These are phyloP conservation scores for Dinocampus coccinellae DNA, from an alignment of 2,888 invertebrate genomes.

Conservation along the genomic window DNA sequence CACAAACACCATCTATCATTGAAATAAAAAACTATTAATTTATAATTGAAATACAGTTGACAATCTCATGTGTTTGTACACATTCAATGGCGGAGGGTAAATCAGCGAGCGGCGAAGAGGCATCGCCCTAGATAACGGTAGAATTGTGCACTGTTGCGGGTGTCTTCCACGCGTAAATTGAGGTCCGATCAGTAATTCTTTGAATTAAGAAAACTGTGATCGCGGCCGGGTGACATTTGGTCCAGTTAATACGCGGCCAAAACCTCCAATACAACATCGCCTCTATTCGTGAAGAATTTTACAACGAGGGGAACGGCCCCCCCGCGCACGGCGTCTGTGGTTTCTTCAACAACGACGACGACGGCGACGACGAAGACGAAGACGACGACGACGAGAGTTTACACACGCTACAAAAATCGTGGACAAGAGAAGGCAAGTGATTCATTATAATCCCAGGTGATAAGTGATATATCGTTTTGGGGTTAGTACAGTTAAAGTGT, in stretches of 20 bases:
- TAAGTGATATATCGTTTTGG: constrained; percentile 1
- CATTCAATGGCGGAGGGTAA: constrained; percentile 46
- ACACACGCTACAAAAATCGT: constrained; percentile 37
- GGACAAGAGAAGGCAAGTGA: constrained; percentile 34
- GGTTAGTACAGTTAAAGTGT: constrained; percentile 24
- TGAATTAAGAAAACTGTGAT: constrained; percentile 15
- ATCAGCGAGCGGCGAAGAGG: constrained; percentile 59
- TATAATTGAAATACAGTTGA: background rate
- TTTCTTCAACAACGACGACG: constrained; percentile 33
- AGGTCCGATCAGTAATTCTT: constrained; percentile 32
- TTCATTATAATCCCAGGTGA: constrained; percentile 21
- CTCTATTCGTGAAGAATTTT: constrained; percentile 16
- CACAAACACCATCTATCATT: no score
- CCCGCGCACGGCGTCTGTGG: constrained; percentile 38
- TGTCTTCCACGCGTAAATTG: constrained; percentile 46
- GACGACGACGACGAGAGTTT: constrained; percentile 28
- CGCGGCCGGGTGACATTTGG: constrained; percentile 4
- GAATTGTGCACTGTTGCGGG: constrained; percentile 61
- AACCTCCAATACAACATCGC: constrained; percentile 8
- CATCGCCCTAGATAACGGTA: constrained; percentile 68
- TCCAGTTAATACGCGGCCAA: background rate
- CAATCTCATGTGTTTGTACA: background rate
- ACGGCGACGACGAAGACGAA: constrained; percentile 5
- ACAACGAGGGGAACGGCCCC: constrained; percentile 39
- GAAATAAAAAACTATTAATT: no score